Percentiles rank a stretch among this genome's conserved stretches.
phyloP scores from a whole-genome alignment of 2,888 invertebrate genomes.

The Trichacis sp. region DNA sequence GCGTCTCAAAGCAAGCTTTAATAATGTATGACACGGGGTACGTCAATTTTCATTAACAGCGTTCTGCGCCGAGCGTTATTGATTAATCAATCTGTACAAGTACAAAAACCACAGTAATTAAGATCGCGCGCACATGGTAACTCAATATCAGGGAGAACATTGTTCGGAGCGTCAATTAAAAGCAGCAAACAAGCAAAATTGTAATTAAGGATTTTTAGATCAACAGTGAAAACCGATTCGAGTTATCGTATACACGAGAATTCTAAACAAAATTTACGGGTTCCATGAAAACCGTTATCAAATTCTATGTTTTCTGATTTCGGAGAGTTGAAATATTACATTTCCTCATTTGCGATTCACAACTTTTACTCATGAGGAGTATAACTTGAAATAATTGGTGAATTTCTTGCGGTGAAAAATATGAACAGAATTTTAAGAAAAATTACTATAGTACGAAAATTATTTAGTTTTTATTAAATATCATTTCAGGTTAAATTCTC shows the following conservation, averaged over 20 bases:
- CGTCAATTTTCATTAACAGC: conserved; percentile 34
- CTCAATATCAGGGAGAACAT: neutral
- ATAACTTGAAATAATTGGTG: too few relatives aligned
- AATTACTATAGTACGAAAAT: too few relatives aligned
- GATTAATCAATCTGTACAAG: conserved; percentile 20
- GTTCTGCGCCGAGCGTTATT: conserved; percentile 15
- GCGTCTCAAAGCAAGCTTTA: conserved; percentile 33
- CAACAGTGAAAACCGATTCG: neutral
- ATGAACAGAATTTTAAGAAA: too few relatives aligned
- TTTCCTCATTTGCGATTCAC: too few relatives aligned
- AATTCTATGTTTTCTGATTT: too few relatives aligned
- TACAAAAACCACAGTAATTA: conserved; percentile 6
- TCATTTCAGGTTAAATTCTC: too few relatives aligned
- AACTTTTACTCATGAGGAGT: too few relatives aligned
- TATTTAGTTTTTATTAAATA: too few relatives aligned
- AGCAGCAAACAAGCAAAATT: neutral
- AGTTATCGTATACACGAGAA: neutral
- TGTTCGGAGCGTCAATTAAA: neutral
- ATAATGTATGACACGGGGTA: conserved; percentile 17
- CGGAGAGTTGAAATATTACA: too few relatives aligned
- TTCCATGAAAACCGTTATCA: too few relatives aligned
- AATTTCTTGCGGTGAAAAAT: too few relatives aligned
- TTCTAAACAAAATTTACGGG: too few relatives aligned
- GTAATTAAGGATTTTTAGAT: neutral
- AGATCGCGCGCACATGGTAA: neutral